Evolutionary conservation across 2,113 vertebrate species (phyloP).

Genomic region (Neogale vison): DNA sequence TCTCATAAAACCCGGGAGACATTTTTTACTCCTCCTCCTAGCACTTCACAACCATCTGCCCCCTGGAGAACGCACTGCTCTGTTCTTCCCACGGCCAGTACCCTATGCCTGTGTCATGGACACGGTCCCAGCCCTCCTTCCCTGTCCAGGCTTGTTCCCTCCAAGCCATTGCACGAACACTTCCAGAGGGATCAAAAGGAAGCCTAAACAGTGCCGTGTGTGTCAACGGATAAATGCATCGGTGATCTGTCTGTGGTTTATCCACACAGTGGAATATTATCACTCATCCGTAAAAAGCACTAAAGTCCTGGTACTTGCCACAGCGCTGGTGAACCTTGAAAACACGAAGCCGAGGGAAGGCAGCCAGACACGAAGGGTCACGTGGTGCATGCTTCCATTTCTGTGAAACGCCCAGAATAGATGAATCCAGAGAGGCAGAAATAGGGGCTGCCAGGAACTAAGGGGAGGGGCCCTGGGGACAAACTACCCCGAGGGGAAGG

Average conservation of each 20-base stretch:
- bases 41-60: background rate
- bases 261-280: background rate
- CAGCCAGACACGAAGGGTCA: background rate
- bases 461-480: no score
- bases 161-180: background rate
- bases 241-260: background rate
- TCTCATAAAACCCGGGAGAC: background rate
- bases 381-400: background rate
- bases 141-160: background rate
- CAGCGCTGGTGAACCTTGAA: background rate
- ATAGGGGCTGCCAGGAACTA: no score
- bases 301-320: background rate
- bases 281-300: background rate
- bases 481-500: background rate
- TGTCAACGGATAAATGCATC: background rate
- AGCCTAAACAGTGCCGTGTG: background rate
- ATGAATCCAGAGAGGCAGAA: background rate
- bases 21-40: background rate
- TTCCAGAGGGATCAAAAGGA: background rate
- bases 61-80: background rate
- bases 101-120: background rate
- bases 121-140: background rate
- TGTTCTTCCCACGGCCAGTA: background rate
- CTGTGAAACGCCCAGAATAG: background rate
- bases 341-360: no score